Base-by-base conservation (phyloP, 2,113 vertebrate genomes). In the Limanda limanda region DNA sequence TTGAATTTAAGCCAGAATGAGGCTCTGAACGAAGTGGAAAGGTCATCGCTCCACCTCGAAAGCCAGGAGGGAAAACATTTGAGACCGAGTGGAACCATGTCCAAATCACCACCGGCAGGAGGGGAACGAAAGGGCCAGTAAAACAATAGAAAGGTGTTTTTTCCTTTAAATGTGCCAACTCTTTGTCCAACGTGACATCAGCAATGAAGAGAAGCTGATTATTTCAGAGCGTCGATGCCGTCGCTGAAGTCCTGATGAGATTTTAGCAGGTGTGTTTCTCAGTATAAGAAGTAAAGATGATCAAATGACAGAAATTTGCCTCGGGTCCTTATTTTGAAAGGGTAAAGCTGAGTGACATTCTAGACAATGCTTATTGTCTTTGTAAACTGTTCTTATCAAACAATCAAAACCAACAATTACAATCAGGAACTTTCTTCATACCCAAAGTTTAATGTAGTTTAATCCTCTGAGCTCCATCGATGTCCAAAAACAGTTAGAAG, bases 21-120 rank as follows among this genome's bases (percentile, higher is more conserved):
- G 42, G 23, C 62, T 27, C 68, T 74, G 60, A 59, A 23, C 3
- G 15, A 27, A 72, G 56, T 42, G 65, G 45, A 68, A 85, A 83
- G 66, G 66, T 78, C 74, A 51, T 60, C 77, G 11, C 27, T 74
- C 27, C 23, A 18, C 37, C 23, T 74, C 25, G 25, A 35, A 18
- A 69, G 23, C 27, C 37, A 24, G 5, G 35, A 70, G 65, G 17
- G 21, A 37, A 76, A 42, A 47, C 25, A 61, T 20, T 14, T 51
- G 51, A 59, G 57, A 47, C 20, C 21, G 56, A 70, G 68, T 25
- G 40, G 23, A 66, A 60, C 47, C 47, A 51, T 51, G 47, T 51
- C 47, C 47, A 51, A 51, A 51, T 51, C 47, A 51, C 18, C 47
- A 2, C 47, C 47, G 4, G 47, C 47, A 18, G 47, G 47, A 18